These are phyloP conservation scores for Sclerodermus sp. DNA, from an alignment of 2,888 invertebrate species.

Conservation along the genomic window DNA sequence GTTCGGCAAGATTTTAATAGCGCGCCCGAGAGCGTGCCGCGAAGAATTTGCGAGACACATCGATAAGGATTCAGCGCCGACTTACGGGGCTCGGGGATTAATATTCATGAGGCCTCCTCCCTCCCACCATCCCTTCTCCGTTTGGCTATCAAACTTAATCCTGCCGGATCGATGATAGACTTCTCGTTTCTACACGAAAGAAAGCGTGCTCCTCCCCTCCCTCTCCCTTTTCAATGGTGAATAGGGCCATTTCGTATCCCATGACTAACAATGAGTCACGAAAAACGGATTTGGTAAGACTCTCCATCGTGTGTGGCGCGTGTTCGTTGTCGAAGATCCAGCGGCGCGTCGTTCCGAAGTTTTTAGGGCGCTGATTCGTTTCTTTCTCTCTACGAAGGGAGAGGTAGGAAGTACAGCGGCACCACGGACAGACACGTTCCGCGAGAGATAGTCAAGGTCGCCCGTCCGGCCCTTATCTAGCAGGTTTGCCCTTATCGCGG, in stretches of 20 bases:
- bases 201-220: constrained; percentile 1
- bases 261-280: constrained; percentile 22
- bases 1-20: neutral
- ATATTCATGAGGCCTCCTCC: constrained; percentile 21
- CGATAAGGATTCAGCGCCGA: constrained; percentile 25
- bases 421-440: too few relatives aligned
- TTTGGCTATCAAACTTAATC: constrained; percentile 11
- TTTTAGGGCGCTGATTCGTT: too few relatives aligned
- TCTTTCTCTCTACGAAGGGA: too few relatives aligned
- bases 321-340: neutral
- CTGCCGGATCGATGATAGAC: constrained; percentile 22
- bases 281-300: constrained; percentile 14
- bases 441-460: too few relatives aligned
- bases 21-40: too few relatives aligned
- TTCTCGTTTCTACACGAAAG: constrained; percentile 11
- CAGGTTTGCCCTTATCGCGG: too few relatives aligned
- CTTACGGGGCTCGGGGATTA: constrained; percentile 20
- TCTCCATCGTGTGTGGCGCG: constrained; percentile 9
- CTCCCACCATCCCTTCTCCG: neutral
- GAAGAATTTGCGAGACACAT: constrained; percentile 6
- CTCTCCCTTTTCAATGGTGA: neutral
- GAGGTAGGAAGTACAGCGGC: too few relatives aligned
- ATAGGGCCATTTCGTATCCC: constrained; percentile 10
- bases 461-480: too few relatives aligned
- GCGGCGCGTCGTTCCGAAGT: too few relatives aligned